Evolutionary conservation across 2,113 vertebrate genomes (phyloP), one percentile per base, ranked within the genome.

Genomic region (Ceuthmochares aereus): DNA sequence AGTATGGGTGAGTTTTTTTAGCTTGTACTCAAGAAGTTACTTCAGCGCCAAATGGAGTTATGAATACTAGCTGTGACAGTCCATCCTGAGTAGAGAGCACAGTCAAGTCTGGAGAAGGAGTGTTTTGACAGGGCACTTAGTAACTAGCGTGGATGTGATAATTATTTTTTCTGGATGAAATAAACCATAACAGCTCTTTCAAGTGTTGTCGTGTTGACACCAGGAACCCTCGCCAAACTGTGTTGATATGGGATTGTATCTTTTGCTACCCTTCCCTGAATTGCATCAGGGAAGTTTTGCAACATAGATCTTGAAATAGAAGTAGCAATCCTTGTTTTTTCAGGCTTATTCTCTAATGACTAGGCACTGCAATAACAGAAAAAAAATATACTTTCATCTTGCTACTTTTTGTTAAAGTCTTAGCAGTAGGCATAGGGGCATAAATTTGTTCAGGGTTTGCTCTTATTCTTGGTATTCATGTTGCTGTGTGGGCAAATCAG

Each of bases 201-300:
- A 1, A 82, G 49, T 13, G 22, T 40, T 0, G 0, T 16, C 1
- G 1, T 66, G 51, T 49, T 77, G 72, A 80, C 80, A 62, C 23
- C 29, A 74, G 34, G 26, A 72, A 34, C n/a, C 26, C 19, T 63
- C 77, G 70, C 37, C 59, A 80, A 77, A 66, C 37, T 59, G 26
- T 32, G 13, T 25, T 54, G 45, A 52, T 80, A 90, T 0, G 7
- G 37, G 42, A 66, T 54, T 74, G 59, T 94, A 56, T 93, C 82
- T 68, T 85, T 83, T 90, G 63, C 29, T 64, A 68, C 76, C 56
- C 74, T 93, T 93, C 72, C 45, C 83, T 87, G 68, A 95, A 78
- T 95, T 93, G 63, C 76, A 63, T 43, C 22, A 84, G n/a, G 40
- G 42, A 67, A 74, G 32, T 86, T 92, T 86, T 90, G 73, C 64